Percentiles rank a stretch among this genome's conserved stretches.
Conservation (phyloP, 2,888 invertebrate genomes). For the Eudasyphora cyanicolor region DNA sequence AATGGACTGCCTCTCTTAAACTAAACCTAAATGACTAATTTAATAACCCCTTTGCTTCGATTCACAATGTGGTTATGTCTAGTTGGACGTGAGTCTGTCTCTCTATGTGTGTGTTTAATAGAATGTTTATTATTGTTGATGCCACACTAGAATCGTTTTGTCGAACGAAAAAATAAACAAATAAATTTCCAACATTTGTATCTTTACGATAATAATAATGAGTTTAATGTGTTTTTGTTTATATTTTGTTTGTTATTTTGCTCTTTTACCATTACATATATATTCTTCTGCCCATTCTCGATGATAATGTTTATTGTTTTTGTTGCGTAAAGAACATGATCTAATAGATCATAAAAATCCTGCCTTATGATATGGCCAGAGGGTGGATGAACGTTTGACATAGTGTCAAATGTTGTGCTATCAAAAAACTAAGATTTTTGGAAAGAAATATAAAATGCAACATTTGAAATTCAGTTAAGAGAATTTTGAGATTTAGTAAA, state of each 20-base stretch:
- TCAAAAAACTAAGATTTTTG: too few species aligned
- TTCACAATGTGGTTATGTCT: background rate
- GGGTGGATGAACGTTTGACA: background rate
- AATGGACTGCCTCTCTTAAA: too few species aligned
- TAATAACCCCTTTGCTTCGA: background rate
- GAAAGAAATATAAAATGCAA: too few species aligned
- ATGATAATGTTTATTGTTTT: conserved; percentile 59
- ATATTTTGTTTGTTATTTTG: conserved; percentile 12
- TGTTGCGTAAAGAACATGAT: conserved; percentile 61
- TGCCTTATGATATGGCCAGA: background rate
- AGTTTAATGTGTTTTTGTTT: conserved; percentile 33
- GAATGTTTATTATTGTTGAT: conserved; percentile 38
- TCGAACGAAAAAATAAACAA: conserved; percentile 62
- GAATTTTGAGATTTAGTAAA: too few species aligned
- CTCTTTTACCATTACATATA: conserved; percentile 23
- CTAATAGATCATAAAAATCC: conserved; percentile 62
- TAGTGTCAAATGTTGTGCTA: too few species aligned
- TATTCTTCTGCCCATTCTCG: conserved; percentile 44
- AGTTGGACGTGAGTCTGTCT: background rate
- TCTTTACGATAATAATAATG: conserved; percentile 29
- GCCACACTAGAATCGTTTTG: conserved; percentile 60
- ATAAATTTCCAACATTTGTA: conserved; percentile 55
- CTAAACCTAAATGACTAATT: too few species aligned
- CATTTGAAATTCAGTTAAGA: too few species aligned
- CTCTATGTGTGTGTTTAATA: conserved; percentile 16